Base-by-base conservation (phyloP, 1,140 invertebrate species). In the Macrocentrus cingulum region DNA sequence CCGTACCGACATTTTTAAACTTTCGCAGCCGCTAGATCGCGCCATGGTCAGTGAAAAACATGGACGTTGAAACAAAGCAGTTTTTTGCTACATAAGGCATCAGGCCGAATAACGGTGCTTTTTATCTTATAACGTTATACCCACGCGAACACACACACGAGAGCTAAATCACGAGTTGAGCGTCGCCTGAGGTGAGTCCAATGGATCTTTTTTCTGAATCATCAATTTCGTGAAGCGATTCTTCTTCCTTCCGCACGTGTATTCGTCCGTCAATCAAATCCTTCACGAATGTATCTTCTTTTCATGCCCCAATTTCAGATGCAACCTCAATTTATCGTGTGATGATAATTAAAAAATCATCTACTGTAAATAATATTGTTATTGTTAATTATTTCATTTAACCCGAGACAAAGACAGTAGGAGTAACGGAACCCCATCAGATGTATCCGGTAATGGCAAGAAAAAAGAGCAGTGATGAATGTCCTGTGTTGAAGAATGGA, bases 91-190 rank as follows among this genome's bases (percentile, higher is more conserved):
- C 25, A 29, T 9, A 29, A 29, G 53, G 62, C 59, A 63, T 65
- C 61, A 68, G 74, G 73, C 74, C 73, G 71, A 74, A 66, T 76
- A 76, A 75, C 74, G 72, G 74, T 75, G 67, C 63, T 69, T 64
- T 68, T 54, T 61, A 64, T 74, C 50, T 32, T 60, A n/a, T n/a
- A 45, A 45, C 45, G 25, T 25, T 20, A 19, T 8, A n/a, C 11
- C 44, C 16, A 23, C 6, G n/a, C n/a, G n/a, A n/a, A 42, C 46
- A 61, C 48, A n/a, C 15, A 39, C 37, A 18, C 11, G 18, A 44
- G n/a, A n/a, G n/a, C n/a, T n/a, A n/a, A n/a, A n/a, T n/a, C n/a
- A n/a, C n/a, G n/a, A n/a, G n/a, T n/a, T n/a, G n/a, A n/a, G n/a
- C n/a, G n/a, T n/a, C n/a, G n/a, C n/a, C n/a, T n/a, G n/a, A n/a